Evolutionary conservation across 2,113 vertebrate genomes (phyloP).

Genomic region (Pholis gunnellus): DNA sequence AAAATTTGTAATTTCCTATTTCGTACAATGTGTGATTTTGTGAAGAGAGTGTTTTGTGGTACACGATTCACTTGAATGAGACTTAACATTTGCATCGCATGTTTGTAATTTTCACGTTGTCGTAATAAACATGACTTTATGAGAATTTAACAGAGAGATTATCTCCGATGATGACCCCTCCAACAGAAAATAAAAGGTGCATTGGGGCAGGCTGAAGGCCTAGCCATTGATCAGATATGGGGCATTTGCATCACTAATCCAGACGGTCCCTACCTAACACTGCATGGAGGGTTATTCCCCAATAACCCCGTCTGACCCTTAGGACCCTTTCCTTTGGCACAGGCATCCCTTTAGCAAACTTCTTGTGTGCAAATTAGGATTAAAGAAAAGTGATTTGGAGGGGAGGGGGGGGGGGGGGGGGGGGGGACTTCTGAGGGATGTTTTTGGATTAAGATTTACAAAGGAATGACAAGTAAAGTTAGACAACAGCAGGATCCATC

Average conservation of each 20-base stretch:
- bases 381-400: conserved; percentile 64
- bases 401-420: background rate
- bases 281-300: conserved; percentile 62
- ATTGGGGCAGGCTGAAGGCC: conserved; percentile 34
- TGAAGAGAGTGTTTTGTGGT: background rate
- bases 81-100: background rate
- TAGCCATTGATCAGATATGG: conserved; percentile 47
- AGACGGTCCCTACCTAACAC: conserved; percentile 61
- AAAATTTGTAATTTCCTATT: background rate
- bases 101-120: background rate
- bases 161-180: background rate
- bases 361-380: conserved; percentile 82
- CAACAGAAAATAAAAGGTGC: conserved; percentile 44
- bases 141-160: background rate
- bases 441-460: conserved; percentile 78
- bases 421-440: conserved; percentile 67
- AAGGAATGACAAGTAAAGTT: conserved; percentile 43
- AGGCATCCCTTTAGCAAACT: conserved; percentile 65
- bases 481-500: conserved; percentile 26
- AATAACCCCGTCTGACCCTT: conserved; percentile 72
- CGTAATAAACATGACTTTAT: background rate
- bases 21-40: background rate
- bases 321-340: conserved; percentile 68
- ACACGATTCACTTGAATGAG: background rate
- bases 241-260: conserved; percentile 79